Evolutionary conservation across 1,140 invertebrate genomes (phyloP), one percentile per base, ranked within the genome.

Genomic region (Drosophila micromelanica): DNA sequence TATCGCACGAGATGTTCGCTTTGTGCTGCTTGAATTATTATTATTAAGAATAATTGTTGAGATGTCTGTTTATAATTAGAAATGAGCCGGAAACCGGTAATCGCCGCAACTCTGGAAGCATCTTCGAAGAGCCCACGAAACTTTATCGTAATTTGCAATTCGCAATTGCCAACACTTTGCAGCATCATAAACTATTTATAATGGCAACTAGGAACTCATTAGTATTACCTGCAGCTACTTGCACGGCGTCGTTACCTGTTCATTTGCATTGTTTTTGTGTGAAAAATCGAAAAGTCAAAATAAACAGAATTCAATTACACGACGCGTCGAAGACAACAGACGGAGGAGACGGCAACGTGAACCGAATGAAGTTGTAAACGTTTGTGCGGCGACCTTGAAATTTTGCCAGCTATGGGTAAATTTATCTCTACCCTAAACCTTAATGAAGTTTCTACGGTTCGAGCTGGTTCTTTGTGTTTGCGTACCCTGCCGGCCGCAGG

Each of bases 271-370:
- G 78, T 80, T 12, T 40, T 35, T 57, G 81, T 87, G 82, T 67
- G 82, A 87, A 78, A 77, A 78, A 82, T 86, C 82, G 71, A 86
- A 87, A 86, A 86, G 82, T 86, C 82, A 86, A 86, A 86, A 82
- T 86, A 87, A 87, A 86, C 61, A 49, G 78, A 82, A 86, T 86
- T 78, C 61, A 78, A 86, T 86, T 86, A 72, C 80, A 70, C 63
- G 54, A 30, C 45, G 15, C 45, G 15, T 40, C 54, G 55, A 15
- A 11, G 11, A 12, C 35, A 51, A 20, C 45, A n/a, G 13, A 37
- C 45, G 45, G 23, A 11, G 45, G 23, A 11, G 45, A 8, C 8
- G 32, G 32, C 6, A 51, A 54, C 49, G 57, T 45, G 63, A 65
- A 62, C 49, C 61, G 61, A 78, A 86, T 86, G 78, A 87, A 86